Base-by-base conservation (phyloP, 2,888 invertebrate genomes). In the Iselma pallidipennis region DNA sequence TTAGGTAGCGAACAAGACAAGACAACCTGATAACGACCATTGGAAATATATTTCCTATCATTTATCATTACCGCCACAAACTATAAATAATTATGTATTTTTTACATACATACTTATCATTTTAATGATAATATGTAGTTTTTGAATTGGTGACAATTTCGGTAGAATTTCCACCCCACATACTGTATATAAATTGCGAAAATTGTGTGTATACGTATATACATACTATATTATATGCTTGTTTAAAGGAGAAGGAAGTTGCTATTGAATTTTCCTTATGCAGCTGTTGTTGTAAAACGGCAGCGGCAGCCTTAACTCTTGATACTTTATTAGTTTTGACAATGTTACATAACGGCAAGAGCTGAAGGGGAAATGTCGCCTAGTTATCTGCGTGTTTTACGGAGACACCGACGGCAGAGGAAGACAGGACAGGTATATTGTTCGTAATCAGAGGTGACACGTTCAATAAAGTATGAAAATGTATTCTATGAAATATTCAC, bases 401-500 rank as follows among this genome's bases (percentile, higher is more conserved):
- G 64, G 64, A 66, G 66, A 70, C 62, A 65, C 58, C 53, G 60
- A 63, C 61, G 62, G 73, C 74, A 60, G 57, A 64, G 60, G 60
- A 64, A 64, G 60, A 64, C 60, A 68, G 71, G 72, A 79, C 81
- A 80, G 81, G 80, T 80, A 80, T 80, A 80, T 81, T 81, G 81
- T 81, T 79, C 79, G 78, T 82, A 82, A 82, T 81, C 81, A 80
- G 76, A 81, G 80, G 81, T 81, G 82, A 82, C 82, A 81, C 78
- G 79, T 81, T 81, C 82, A 82, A 82, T 82, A 82, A 82, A 82
- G 81, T 82, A 82, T 82, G 82, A 82, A 82, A 82, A 82, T 81
- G 81, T 81, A 80, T 79, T 81, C 81, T 78, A 82, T 82, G 82
- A 82, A 82, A 82, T 82, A 82, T 82, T 82, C 81, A 82, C 82